Evolutionary conservation across 2,797 vertebrate genomes (phyloP).

Genomic region (Micromesistius poutassou): DNA sequence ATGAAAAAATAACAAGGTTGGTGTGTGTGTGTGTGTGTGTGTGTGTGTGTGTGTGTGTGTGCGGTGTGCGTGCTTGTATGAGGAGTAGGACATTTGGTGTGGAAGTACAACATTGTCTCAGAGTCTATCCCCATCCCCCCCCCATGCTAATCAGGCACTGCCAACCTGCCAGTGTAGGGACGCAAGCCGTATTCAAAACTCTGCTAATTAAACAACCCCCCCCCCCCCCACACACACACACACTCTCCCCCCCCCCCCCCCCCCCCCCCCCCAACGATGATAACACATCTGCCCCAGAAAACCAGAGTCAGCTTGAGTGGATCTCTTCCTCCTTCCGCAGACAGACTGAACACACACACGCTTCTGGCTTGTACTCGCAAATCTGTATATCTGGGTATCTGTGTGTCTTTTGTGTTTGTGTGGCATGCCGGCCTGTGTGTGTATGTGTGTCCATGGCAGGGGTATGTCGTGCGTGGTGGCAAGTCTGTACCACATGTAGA

Average conservation of each 20-base stretch:
- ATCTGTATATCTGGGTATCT: slow-evolving; percentile 26
- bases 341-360: slow-evolving; percentile 52
- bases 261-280: too few species aligned
- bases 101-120: slow-evolving; percentile 65
- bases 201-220: slow-evolving; percentile 73
- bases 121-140: slow-evolving; percentile 57
- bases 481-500: too few species aligned
- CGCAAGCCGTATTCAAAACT: slow-evolving; percentile 67
- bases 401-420: slow-evolving; percentile 54
- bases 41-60: slow-evolving; percentile 4
- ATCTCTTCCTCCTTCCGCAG: slow-evolving; percentile 48
- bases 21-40: slow-evolving; percentile 18
- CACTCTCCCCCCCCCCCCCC: too few species aligned
- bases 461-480: not conserved
- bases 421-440: slow-evolving; percentile 42
- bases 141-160: slow-evolving; percentile 72
- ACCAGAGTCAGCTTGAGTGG: slow-evolving; percentile 55
- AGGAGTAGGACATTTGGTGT: slow-evolving; percentile 5
- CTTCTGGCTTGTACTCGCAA: slow-evolving; percentile 1
- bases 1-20: too few species aligned
- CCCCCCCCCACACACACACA: slow-evolving; percentile 48
- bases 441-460: slow-evolving; percentile 10
- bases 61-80: not conserved
- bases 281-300: slow-evolving; percentile 68
- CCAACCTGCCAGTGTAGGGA: slow-evolving; percentile 78